Conservation (phyloP, 2,888 invertebrate genomes). For the Cremastinae sp. region DNA sequence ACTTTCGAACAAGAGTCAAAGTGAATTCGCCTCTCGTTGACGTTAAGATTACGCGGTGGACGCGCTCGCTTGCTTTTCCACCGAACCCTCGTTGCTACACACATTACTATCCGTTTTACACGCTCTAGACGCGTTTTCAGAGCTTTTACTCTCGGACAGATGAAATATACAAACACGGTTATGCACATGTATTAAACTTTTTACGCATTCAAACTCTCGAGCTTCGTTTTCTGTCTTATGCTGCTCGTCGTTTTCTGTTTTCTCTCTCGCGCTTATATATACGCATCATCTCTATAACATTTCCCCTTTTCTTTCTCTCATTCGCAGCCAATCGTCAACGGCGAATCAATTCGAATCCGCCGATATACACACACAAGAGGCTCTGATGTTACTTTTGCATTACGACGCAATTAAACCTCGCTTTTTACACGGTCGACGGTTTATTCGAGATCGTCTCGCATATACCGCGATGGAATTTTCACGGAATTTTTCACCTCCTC, state of each 20-base stretch:
- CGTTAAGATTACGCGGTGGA: slow-evolving; percentile 57
- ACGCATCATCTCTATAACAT: neutral
- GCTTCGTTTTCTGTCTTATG: slow-evolving; percentile 3
- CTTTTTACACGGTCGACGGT: too few relatives aligned
- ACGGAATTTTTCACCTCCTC: too few relatives aligned
- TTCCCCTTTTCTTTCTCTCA: slow-evolving; percentile 17
- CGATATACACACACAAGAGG: neutral
- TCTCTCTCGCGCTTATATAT: neutral
- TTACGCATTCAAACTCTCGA: slow-evolving; percentile 4
- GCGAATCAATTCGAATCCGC: slow-evolving; percentile 41
- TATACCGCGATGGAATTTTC: too few relatives aligned
- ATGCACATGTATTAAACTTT: neutral
- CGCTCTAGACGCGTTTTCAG: neutral
- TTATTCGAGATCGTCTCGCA: too few relatives aligned
- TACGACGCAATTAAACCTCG: too few relatives aligned
- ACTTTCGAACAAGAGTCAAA: slow-evolving; percentile 38
- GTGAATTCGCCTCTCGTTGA: slow-evolving; percentile 58
- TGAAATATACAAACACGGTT: neutral
- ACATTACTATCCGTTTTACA: slow-evolving; percentile 24
- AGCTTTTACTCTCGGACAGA: too few relatives aligned
- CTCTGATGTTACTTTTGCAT: too few relatives aligned
- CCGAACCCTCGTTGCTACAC: slow-evolving; percentile 33
- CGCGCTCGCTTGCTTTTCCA: slow-evolving; percentile 50
- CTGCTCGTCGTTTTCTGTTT: neutral
- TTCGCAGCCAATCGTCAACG: slow-evolving; percentile 40